phyloP scores from a whole-genome alignment of 2,797 vertebrate genomes.

The Taenioides sp. region DNA sequence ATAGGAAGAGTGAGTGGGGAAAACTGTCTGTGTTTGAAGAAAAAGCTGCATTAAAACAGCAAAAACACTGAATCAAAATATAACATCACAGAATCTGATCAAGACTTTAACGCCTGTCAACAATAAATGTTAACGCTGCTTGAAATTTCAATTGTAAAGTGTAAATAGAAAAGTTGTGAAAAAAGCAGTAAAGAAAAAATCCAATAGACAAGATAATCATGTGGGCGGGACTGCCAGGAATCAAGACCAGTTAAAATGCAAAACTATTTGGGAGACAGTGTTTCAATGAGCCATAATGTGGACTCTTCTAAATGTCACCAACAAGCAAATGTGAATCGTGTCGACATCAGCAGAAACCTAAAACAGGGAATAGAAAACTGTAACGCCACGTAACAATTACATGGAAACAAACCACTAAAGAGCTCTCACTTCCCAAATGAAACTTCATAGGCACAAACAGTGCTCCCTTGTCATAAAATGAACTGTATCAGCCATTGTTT shows the following conservation, averaged over 20 bases:
- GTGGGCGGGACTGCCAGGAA: no score
- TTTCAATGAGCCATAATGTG: neutral
- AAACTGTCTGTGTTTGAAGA: no score
- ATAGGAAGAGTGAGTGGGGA: no score
- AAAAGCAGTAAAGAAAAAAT: no score
- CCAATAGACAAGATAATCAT: no score
- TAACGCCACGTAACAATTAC: constrained; percentile 23
- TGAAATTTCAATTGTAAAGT: no score
- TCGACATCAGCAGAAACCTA: constrained; percentile 22
- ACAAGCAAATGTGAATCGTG: constrained; percentile 10
- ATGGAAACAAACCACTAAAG: constrained; percentile 8
- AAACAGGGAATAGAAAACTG: constrained; percentile 9
- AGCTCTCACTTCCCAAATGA: neutral
- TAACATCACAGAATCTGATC: no score
- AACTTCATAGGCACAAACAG: constrained; percentile 12
- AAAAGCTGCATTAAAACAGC: no score
- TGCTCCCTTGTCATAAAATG: neutral
- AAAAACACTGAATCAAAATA: no score
- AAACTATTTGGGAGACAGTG: neutral
- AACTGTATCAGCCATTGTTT: constrained; percentile 4
- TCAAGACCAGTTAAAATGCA: neutral
- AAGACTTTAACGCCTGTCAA: no score
- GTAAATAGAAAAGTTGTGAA: no score
- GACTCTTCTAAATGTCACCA: constrained; percentile 14
- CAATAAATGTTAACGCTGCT: no score